phyloP scores from a whole-genome alignment of 2,113 vertebrate species.

The Heterotis niloticus region DNA sequence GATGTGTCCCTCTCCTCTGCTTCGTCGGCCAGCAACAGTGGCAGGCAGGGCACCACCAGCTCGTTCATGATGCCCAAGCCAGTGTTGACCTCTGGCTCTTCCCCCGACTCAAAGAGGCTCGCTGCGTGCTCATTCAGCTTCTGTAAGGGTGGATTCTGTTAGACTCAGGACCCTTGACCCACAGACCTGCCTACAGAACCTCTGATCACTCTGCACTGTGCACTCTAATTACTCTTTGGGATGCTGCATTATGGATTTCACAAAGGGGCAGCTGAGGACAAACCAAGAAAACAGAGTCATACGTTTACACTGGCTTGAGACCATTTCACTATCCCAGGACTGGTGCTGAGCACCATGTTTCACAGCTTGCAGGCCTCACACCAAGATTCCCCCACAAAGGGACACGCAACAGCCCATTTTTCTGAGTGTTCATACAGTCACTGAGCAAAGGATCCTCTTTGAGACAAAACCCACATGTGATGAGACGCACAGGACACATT shows the following conservation, averaged over 20 bases:
- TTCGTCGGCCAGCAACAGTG: constrained; percentile 84
- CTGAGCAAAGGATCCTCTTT: too few species aligned
- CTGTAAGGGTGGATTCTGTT: constrained; percentile 51
- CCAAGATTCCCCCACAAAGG: too few species aligned
- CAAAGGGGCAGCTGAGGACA: constrained; percentile 62
- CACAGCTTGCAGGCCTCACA: constrained; percentile 45
- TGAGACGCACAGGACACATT: neutral
- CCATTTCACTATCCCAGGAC: constrained; percentile 63
- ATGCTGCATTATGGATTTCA: neutral
- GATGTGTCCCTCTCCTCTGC: constrained; percentile 85
- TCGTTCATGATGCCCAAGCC: constrained; percentile 94
- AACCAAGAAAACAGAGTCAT: constrained; percentile 56
- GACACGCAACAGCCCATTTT: too few species aligned
- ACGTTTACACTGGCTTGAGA: constrained; percentile 64
- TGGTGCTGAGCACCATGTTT: constrained; percentile 63
- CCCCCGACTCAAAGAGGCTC: constrained; percentile 85
- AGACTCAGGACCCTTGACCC: too few species aligned
- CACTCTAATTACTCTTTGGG: neutral
- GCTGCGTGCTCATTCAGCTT: constrained; percentile 92
- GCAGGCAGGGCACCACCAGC: constrained; percentile 90
- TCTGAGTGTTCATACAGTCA: too few species aligned
- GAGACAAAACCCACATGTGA: too few species aligned
- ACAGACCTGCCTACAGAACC: neutral
- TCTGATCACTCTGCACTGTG: neutral
- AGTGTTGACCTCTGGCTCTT: constrained; percentile 79